Conservation (phyloP, 2,797 vertebrate species). For the Cryptoprocta ferox region DNA sequence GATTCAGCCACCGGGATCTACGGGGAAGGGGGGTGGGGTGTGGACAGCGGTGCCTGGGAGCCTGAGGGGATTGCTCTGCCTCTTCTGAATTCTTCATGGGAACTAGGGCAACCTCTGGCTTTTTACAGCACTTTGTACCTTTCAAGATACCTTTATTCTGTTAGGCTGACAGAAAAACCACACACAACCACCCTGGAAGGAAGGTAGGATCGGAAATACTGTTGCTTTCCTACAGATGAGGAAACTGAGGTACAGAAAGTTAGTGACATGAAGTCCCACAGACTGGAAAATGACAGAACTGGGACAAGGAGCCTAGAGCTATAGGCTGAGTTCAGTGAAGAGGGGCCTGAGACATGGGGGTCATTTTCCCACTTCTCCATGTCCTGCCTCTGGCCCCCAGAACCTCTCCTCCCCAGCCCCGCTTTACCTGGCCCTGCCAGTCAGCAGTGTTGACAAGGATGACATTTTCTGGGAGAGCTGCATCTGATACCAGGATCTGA, state of each 20-base stretch:
- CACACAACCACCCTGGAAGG: background rate
- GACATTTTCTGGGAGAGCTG: constrained; percentile 95
- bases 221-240: background rate
- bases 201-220: background rate
- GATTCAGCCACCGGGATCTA: background rate
- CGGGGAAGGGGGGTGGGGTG: background rate
- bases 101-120: background rate
- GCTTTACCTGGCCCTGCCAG: constrained; percentile 97
- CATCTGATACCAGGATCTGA: constrained; percentile 94
- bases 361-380: background rate
- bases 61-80: background rate
- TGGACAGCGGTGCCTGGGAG: fast-evolving
- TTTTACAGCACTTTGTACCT: background rate
- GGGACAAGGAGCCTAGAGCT: background rate
- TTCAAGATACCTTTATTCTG: background rate
- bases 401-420: background rate
- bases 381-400: background rate
- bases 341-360: background rate
- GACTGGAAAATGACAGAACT: background rate
- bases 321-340: background rate
- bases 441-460: constrained; percentile 94
- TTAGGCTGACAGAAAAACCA: background rate
- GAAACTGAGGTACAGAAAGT: background rate
- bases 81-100: background rate
- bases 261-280: background rate